Percentiles rank a stretch among this genome's conserved stretches.
Conservation (phyloP, 2,888 invertebrate species). For the Campoplex nolae region DNA sequence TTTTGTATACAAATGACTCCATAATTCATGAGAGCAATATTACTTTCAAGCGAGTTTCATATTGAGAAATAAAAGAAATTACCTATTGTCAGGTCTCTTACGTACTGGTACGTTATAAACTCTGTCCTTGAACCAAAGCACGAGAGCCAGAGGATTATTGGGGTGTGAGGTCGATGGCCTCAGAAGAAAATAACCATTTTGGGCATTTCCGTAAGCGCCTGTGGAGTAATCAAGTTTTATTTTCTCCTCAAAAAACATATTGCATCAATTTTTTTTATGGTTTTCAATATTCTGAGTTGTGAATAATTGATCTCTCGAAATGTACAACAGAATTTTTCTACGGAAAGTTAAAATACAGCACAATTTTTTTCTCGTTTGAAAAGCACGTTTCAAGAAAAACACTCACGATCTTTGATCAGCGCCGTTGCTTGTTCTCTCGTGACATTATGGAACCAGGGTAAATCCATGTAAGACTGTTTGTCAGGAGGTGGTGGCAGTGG, state of each 20-base stretch:
- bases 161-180: slow-evolving; percentile 82
- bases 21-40: slow-evolving; percentile 6
- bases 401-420: slow-evolving; percentile 81
- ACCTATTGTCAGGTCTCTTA: slow-evolving; percentile 82
- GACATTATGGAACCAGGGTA: slow-evolving; percentile 82
- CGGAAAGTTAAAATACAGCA: background rate
- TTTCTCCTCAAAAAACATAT: background rate
- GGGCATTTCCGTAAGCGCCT: slow-evolving; percentile 77
- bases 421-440: slow-evolving; percentile 79
- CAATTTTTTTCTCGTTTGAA: background rate
- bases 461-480: slow-evolving; percentile 77
- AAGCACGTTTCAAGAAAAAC: background rate
- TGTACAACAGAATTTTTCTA: background rate
- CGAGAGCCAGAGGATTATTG: slow-evolving; percentile 83
- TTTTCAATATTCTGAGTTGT: background rate
- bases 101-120: slow-evolving; percentile 84
- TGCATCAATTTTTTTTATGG: background rate
- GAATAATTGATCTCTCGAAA: background rate
- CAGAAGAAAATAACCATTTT: slow-evolving; percentile 82
- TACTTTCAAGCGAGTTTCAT: background rate
- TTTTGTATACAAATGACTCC: slow-evolving; percentile 13
- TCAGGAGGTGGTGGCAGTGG: slow-evolving; percentile 81
- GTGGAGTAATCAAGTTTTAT: slow-evolving; percentile 22
- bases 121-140: slow-evolving; percentile 82
- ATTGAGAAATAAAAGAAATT: slow-evolving; percentile 51